phyloP scores from a whole-genome alignment of 1,140 invertebrate species.

The Drosophila mayri region DNA sequence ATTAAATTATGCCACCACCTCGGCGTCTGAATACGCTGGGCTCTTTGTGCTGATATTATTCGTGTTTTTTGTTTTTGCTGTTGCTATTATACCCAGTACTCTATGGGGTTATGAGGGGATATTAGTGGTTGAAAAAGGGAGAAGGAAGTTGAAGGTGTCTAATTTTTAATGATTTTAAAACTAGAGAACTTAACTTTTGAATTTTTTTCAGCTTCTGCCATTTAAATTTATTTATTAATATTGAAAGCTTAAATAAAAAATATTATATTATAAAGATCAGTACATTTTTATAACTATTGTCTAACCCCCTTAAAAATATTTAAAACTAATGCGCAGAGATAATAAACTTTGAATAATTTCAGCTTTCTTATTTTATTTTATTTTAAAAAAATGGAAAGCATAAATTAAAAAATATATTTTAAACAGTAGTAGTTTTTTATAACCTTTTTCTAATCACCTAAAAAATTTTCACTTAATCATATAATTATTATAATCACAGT shows the following conservation, averaged over 20 bases:
- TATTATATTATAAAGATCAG: no score
- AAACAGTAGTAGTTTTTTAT: fast-evolving
- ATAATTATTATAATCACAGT: background rate
- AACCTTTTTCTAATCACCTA: background rate
- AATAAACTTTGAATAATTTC: no score
- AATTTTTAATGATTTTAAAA: no score
- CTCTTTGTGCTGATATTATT: slow-evolving; percentile 43
- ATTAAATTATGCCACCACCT: slow-evolving; percentile 77
- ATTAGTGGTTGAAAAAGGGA: background rate
- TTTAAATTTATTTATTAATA: no score
- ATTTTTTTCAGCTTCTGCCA: no score
- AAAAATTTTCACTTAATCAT: background rate
- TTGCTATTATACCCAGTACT: slow-evolving; percentile 4
- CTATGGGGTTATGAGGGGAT: background rate
- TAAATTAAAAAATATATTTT: background rate
- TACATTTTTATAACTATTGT: no score
- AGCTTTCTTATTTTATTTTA: background rate
- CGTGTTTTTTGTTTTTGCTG: slow-evolving; percentile 1
- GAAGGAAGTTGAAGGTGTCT: no score
- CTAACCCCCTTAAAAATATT: no score
- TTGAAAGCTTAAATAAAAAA: no score
- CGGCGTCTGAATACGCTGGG: slow-evolving; percentile 35
- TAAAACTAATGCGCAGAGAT: no score
- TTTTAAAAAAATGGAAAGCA: background rate
- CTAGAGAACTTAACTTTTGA: no score